These are phyloP conservation scores for Hycleus cichorii DNA, from an alignment of 1,140 invertebrate genomes.

Conservation along the genomic window DNA sequence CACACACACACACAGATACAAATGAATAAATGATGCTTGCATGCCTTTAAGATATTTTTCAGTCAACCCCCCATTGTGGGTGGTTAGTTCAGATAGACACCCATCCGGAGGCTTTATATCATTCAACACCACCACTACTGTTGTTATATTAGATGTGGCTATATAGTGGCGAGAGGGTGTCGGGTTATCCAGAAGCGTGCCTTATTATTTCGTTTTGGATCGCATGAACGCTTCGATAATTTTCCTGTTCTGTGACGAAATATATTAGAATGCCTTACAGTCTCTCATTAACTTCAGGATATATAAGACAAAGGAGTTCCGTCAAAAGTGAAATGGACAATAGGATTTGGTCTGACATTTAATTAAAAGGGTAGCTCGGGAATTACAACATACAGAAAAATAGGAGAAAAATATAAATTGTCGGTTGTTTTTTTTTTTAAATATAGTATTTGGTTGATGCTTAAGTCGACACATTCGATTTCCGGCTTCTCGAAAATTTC, in stretches of 20 bases:
- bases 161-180: slow-evolving; percentile 1
- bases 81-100: background rate
- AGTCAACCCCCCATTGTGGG: slow-evolving; percentile 6
- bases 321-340: slow-evolving; percentile 10
- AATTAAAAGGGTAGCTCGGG: background rate
- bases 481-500: too few species aligned
- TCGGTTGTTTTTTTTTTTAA: too few species aligned
- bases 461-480: too few species aligned
- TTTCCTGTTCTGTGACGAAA: slow-evolving; percentile 21
- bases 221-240: slow-evolving; percentile 21
- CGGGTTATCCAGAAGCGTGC: slow-evolving; percentile 17
- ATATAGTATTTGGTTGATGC: too few species aligned
- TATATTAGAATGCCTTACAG: slow-evolving; percentile 11
- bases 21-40: slow-evolving; percentile 9
- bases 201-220: slow-evolving; percentile 21
- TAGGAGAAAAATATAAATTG: too few species aligned
- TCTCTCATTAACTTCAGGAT: slow-evolving; percentile 14
- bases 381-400: too few species aligned
- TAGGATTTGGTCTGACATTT: slow-evolving; percentile 13
- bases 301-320: slow-evolving; percentile 14
- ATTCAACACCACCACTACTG: slow-evolving; percentile 1
- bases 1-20: slow-evolving; percentile 5
- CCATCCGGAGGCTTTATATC: slow-evolving; percentile 7
- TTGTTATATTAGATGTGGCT: background rate
- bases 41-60: slow-evolving; percentile 2